A percentile compares a stretch with the other conserved stretches of the same genome.
Conservation (phyloP, 2,113 vertebrate species). For the Sinocyclocheilus anophthalmus region DNA sequence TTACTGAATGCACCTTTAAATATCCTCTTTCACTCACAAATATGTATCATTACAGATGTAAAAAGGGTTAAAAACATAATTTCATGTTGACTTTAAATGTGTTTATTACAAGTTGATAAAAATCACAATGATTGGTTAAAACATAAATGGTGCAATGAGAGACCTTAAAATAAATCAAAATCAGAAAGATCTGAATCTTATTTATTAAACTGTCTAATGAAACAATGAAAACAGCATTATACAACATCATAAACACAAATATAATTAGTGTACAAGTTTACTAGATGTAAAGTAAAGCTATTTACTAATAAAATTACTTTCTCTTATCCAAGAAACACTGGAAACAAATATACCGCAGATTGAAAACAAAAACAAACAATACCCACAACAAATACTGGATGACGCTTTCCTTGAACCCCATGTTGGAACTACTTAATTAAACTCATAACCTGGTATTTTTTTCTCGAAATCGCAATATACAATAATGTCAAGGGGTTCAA, state of each 20-base stretch:
- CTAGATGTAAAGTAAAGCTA: background rate
- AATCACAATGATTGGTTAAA: background rate
- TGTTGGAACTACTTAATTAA: background rate
- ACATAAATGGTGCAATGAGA: background rate
- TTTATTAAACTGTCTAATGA: too few relatives aligned
- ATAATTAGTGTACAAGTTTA: slow-evolving; percentile 51
- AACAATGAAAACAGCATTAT: slow-evolving; percentile 1
- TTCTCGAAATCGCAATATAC: background rate
- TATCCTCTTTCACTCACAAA: background rate
- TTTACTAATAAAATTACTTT: background rate
- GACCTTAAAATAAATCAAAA: background rate
- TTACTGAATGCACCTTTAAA: background rate
- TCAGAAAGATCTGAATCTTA: background rate
- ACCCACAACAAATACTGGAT: slow-evolving; percentile 28
- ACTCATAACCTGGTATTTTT: background rate
- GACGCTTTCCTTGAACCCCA: slow-evolving; percentile 54
- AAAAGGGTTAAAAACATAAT: background rate
- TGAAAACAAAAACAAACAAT: slow-evolving; percentile 51
- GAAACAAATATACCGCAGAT: slow-evolving; percentile 46
- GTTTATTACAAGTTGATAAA: background rate
- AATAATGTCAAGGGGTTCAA: slow-evolving; percentile 41
- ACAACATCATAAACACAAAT: slow-evolving; percentile 45
- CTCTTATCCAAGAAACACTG: slow-evolving; percentile 27
- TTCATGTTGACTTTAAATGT: slow-evolving; percentile 24
- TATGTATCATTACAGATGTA: background rate